These are phyloP conservation scores for Trinectes maculatus DNA, from an alignment of 2,113 vertebrate species.

Conservation along the genomic window DNA sequence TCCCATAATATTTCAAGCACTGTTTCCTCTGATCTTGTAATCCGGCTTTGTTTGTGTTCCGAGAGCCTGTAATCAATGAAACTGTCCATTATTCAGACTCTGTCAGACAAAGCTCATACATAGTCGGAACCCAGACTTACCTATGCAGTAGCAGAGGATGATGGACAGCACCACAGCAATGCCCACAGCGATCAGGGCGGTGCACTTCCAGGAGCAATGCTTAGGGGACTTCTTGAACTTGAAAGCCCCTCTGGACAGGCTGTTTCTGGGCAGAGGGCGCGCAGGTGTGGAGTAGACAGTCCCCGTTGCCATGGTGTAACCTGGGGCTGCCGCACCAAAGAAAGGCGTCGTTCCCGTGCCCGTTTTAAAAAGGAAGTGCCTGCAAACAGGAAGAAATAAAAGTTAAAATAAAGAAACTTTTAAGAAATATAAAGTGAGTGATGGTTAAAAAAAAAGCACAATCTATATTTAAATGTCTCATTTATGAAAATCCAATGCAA, in stretches of 20 bases:
- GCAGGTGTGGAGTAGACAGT: slow-evolving; percentile 98
- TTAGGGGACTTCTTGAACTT: slow-evolving; percentile 99
- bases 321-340: slow-evolving; percentile 95
- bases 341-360: slow-evolving; percentile 96
- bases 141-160: slow-evolving; percentile 96
- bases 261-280: slow-evolving; percentile 94
- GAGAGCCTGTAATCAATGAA: background rate
- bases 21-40: background rate
- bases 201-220: slow-evolving; percentile 98
- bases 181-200: slow-evolving; percentile 93
- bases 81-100: background rate
- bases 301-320: slow-evolving; percentile 98
- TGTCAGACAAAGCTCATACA: background rate
- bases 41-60: background rate
- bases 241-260: slow-evolving; percentile 95
- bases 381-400: slow-evolving; percentile 59
- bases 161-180: slow-evolving; percentile 93
- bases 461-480: background rate
- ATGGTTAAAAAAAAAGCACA: background rate
- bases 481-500: background rate
- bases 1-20: slow-evolving; percentile 5
- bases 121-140: slow-evolving; percentile 76
- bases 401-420: background rate
- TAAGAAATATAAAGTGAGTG: background rate
- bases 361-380: slow-evolving; percentile 99